These are phyloP conservation scores for Aurelia coerulea DNA, from an alignment of 30 jellyfish, hydroid and myxozoan species.

Conservation along the genomic window DNA sequence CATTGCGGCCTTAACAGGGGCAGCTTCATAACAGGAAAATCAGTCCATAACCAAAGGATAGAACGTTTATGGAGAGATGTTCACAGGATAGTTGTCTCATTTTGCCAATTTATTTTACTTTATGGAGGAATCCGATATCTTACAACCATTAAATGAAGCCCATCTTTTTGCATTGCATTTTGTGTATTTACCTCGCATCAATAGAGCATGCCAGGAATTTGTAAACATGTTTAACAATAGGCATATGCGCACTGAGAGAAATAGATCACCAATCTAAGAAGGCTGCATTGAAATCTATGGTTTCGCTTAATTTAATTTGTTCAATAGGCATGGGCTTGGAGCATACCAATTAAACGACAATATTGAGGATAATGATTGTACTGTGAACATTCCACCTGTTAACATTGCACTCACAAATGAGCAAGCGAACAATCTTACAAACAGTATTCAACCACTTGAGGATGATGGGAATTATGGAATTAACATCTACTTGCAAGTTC, in stretches of 20 bases:
- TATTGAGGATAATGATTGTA: no score
- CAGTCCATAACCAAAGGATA: no score
- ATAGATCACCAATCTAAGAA: no score
- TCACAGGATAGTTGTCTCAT: constrained; percentile 33
- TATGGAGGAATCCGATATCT: constrained; percentile 65
- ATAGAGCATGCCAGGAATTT: background rate
- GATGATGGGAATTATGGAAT: constrained; percentile 28
- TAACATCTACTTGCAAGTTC: constrained; percentile 24
- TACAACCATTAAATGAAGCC: constrained; percentile 57
- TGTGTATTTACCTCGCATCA: background rate
- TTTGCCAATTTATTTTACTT: constrained; percentile 46
- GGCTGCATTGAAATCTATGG: no score
- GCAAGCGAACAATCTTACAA: background rate
- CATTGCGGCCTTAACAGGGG: no score
- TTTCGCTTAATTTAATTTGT: no score
- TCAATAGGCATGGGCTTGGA: no score
- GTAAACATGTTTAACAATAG: background rate
- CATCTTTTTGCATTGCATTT: constrained; percentile 8
- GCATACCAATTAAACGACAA: no score
- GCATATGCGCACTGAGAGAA: background rate
- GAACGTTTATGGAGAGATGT: constrained; percentile 31
- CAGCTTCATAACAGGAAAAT: no score
- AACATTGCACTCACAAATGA: no score
- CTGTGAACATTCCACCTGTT: no score
- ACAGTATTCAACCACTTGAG: constrained; percentile 11